Evolutionary conservation across 2,113 vertebrate genomes (phyloP).

Genomic region (Nannobrachium achirus): DNA sequence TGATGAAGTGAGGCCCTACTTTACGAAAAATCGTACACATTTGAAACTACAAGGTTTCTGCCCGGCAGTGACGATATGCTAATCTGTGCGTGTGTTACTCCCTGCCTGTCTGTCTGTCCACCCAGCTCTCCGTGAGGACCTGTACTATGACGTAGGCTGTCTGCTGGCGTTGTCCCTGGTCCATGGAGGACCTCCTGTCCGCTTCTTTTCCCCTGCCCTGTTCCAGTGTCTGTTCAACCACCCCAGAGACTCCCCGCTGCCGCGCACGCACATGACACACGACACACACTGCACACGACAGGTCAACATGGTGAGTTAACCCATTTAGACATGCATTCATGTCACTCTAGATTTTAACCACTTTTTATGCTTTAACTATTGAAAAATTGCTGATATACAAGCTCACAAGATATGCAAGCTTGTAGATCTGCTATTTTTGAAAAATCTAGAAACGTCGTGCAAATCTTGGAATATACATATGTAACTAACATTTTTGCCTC

Average conservation of each 20-base stretch:
- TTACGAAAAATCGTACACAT: too few relatives aligned
- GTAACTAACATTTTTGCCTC: background rate
- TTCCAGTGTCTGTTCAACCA: slow-evolving; percentile 83
- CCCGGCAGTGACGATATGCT: background rate
- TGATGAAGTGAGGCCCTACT: too few relatives aligned
- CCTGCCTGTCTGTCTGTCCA: slow-evolving; percentile 55
- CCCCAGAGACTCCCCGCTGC: slow-evolving; percentile 62
- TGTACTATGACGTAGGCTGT: slow-evolving; percentile 83
- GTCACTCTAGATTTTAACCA: too few relatives aligned
- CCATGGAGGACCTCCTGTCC: slow-evolving; percentile 85
- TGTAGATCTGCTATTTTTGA: background rate
- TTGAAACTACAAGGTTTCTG: too few relatives aligned
- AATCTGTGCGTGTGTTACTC: background rate
- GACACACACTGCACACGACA: slow-evolving; percentile 38
- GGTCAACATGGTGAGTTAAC: slow-evolving; percentile 53
- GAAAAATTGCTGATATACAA: background rate
- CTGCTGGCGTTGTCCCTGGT: slow-evolving; percentile 86
- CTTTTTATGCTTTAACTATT: too few relatives aligned
- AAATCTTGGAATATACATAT: too few relatives aligned
- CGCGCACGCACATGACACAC: slow-evolving; percentile 66
- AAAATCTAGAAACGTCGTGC: background rate
- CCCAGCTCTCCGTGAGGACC: slow-evolving; percentile 80
- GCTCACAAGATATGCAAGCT: background rate
- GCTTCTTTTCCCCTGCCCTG: slow-evolving; percentile 89
- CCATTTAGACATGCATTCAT: too few relatives aligned